These are phyloP conservation scores for Drosophila asahinai DNA, from an alignment of 1,140 invertebrate genomes.

Conservation along the genomic window DNA sequence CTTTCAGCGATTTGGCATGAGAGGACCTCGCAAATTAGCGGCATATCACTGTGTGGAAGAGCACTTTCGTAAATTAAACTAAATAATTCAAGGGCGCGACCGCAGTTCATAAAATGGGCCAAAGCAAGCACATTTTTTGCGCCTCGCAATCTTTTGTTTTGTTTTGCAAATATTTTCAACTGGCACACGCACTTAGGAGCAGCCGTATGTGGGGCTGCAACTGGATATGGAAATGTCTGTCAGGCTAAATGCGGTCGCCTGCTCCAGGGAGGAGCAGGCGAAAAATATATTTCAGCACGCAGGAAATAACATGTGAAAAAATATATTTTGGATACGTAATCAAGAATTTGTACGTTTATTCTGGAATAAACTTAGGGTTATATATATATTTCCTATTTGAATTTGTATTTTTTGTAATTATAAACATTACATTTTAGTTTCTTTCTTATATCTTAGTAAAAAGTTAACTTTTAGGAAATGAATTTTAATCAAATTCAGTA, in stretches of 20 bases:
- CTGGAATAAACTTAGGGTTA: neutral
- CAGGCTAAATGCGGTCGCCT: slow-evolving; percentile 40
- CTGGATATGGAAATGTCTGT: slow-evolving; percentile 50
- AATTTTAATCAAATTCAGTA: too few species aligned
- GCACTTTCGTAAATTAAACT: slow-evolving; percentile 67
- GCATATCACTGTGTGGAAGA: slow-evolving; percentile 39
- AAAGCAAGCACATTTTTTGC: slow-evolving; percentile 41
- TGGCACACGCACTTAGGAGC: slow-evolving; percentile 24
- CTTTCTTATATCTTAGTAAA: too few species aligned
- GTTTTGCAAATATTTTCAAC: slow-evolving; percentile 44
- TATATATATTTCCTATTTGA: neutral
- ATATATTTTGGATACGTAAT: neutral
- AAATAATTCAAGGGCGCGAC: slow-evolving; percentile 55
- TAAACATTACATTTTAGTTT: too few species aligned
- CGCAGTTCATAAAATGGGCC: slow-evolving; percentile 40
- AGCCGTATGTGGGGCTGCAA: slow-evolving; percentile 27
- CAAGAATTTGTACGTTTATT: neutral
- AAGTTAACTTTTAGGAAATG: too few species aligned
- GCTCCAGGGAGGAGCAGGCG: slow-evolving; percentile 24
- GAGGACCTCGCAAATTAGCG: slow-evolving; percentile 33
- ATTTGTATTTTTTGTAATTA: neutral
- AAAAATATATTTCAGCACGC: slow-evolving; percentile 17
- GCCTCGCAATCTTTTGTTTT: slow-evolving; percentile 32
- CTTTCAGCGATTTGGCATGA: slow-evolving; percentile 7
- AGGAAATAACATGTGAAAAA: slow-evolving; percentile 7